Evolutionary conservation across 2,888 invertebrate genomes (phyloP).

Genomic region (Helicoverpa assulta): DNA sequence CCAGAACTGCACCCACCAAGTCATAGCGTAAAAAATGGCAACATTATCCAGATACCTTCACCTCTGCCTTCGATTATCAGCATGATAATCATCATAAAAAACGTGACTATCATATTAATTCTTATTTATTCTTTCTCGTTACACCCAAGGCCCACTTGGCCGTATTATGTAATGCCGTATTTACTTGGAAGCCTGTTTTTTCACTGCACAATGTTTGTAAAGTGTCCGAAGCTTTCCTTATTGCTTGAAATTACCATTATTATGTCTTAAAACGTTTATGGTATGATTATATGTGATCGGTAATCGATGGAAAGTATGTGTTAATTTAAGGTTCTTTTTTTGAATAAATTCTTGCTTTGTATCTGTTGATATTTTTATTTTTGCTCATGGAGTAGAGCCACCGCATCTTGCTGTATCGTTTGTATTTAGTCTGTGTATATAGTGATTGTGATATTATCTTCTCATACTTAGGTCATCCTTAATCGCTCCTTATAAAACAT

Average conservation of each 20-base stretch:
- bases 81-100: slow-evolving; percentile 42
- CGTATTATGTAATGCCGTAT: slow-evolving; percentile 46
- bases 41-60: slow-evolving; percentile 57
- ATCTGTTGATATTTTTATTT: slow-evolving; percentile 25
- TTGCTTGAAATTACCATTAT: slow-evolving; percentile 46
- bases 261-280: slow-evolving; percentile 44
- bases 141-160: slow-evolving; percentile 42
- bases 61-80: slow-evolving; percentile 60
- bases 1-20: slow-evolving; percentile 22
- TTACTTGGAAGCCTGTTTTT: slow-evolving; percentile 42
- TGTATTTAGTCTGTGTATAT: no score
- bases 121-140: slow-evolving; percentile 46
- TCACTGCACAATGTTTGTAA: slow-evolving; percentile 31
- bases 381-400: not conserved
- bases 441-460: not conserved
- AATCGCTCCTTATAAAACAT: no score
- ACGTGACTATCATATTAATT: slow-evolving; percentile 51
- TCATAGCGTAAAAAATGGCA: slow-evolving; percentile 25
- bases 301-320: slow-evolving; percentile 20
- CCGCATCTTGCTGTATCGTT: not conserved
- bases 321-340: slow-evolving; percentile 25
- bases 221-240: slow-evolving; percentile 38
- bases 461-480: no score
- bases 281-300: slow-evolving; percentile 39
- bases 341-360: slow-evolving; percentile 33